Percentiles rank a stretch among this genome's conserved stretches.
Conservation (phyloP, 2,888 invertebrate species). For the Eupithecia inturbata region DNA sequence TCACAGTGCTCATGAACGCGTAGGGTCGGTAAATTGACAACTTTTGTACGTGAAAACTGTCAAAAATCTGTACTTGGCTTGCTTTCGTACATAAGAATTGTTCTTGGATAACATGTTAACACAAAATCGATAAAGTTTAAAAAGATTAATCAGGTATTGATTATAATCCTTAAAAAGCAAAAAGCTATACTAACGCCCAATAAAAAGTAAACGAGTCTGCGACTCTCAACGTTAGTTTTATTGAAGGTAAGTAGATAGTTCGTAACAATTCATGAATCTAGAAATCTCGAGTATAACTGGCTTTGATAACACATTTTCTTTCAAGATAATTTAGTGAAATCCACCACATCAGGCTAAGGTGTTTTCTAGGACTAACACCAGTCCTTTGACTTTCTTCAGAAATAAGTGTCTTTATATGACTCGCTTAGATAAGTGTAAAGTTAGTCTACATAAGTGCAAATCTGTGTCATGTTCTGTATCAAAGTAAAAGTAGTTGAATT, state of each 20-base stretch:
- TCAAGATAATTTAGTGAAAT: constrained; percentile 7
- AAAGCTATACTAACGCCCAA: too few relatives aligned
- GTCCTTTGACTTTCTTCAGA: constrained; percentile 11
- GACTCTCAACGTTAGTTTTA: neutral
- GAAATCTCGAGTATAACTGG: neutral
- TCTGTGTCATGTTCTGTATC: neutral
- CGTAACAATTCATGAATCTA: neutral
- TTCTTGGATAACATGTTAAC: too few relatives aligned
- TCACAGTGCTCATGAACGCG: too few relatives aligned
- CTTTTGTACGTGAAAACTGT: too few relatives aligned
- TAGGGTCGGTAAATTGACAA: too few relatives aligned
- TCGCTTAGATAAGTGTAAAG: neutral
- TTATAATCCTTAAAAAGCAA: too few relatives aligned
- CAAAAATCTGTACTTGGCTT: too few relatives aligned
- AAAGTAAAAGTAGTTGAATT: neutral
- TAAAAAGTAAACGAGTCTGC: too few relatives aligned
- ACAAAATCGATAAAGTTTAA: too few relatives aligned
- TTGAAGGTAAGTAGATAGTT: neutral
- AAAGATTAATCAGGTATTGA: too few relatives aligned
- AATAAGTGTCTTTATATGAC: constrained; percentile 4
- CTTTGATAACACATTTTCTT: neutral
- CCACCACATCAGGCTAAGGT: neutral
- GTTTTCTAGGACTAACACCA: constrained; percentile 8
- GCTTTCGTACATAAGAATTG: too few relatives aligned
- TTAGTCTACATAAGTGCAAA: neutral